Percentiles rank a stretch among this genome's conserved stretches.
phyloP scores from a whole-genome alignment of 2,888 invertebrate genomes.

The Prionchulus punctatus region DNA sequence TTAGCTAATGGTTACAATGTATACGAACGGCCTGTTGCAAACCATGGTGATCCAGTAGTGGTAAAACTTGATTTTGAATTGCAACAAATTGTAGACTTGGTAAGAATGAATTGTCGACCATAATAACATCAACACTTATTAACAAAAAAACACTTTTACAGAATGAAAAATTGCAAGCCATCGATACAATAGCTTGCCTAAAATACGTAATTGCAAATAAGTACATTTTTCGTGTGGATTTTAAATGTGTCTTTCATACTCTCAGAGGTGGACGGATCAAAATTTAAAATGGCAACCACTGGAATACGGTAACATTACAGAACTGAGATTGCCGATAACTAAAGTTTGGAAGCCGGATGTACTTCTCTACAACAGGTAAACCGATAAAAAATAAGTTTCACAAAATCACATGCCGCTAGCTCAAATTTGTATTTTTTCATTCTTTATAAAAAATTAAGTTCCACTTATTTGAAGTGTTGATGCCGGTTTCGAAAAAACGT shows the following conservation, averaged over 20 bases:
- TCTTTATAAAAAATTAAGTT: neutral
- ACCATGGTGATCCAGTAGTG: neutral
- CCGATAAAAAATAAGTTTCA: conserved; percentile 10
- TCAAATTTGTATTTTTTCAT: neutral
- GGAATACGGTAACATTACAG: conserved; percentile 81
- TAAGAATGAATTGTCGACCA: neutral
- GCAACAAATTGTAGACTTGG: neutral
- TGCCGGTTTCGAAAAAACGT: conserved; percentile 39
- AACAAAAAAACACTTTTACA: conserved; percentile 57
- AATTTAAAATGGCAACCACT: conserved; percentile 88
- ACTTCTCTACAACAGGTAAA: conserved; percentile 94
- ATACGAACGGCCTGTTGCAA: neutral
- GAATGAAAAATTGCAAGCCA: conserved; percentile 90
- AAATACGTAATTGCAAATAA: conserved; percentile 60
- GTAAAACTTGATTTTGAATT: neutral
- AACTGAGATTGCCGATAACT: conserved; percentile 48
- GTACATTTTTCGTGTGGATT: conserved; percentile 13
- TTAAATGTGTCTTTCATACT: conserved; percentile 9
- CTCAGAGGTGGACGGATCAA: conserved; percentile 89
- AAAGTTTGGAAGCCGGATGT: conserved; percentile 92
- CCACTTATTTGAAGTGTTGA: conserved; percentile 33
- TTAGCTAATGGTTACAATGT: neutral
- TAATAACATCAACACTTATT: conserved; percentile 41
- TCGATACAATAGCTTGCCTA: conserved; percentile 87
- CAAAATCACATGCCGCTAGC: conserved; percentile 25